Base-by-base conservation (phyloP, 2,888 invertebrate species). In the Ochropacha duplaris region DNA sequence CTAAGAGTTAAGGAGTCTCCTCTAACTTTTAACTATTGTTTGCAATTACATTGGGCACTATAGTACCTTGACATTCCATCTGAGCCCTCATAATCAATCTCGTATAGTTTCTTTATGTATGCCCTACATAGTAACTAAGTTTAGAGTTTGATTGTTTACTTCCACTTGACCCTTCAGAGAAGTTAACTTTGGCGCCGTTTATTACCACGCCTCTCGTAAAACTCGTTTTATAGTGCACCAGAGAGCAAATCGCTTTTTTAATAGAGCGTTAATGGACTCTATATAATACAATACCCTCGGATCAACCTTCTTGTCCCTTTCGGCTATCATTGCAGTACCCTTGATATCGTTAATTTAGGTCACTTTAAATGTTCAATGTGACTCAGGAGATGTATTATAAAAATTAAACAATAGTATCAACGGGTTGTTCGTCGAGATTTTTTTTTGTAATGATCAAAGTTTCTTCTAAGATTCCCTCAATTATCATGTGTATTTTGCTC, bases 221-320 rank as follows among this genome's bases (percentile, higher is more conserved):
- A 68, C 76, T 69, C 54, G 62, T 69, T 81, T 82, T 79, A 80
- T 83, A 76, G 78, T 76, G 75, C 79, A 79, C 79, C 66, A 76
- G 79, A 69, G 81, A 76, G 77, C 74, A 78, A 81, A 83, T 78
- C 76, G 74, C 72, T 76, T 83, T 84, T 84, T 84, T 84, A 84
- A 84, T 83, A 78, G 81, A 77, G 74, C 75, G 77, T 78, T 83
- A 82, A 84, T 83, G 79, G 76, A 76, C 75, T 76, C 75, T 76
- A 73, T 68, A 68, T 66, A 68, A 62, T 70, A 74, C 68, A 66
- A 62, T 69, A 31, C 31, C 52, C 16, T n/a, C 60, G 65, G 54
- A 66, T 65, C 68, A 57, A 59, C 61, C 66, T 61, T 66, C 19
- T 9, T 16, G 19, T 44, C 44, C 44, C 19, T 44, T 44, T 59